phyloP scores from a whole-genome alignment of 1,140 invertebrate genomes.

The Camponotus floridanus region DNA sequence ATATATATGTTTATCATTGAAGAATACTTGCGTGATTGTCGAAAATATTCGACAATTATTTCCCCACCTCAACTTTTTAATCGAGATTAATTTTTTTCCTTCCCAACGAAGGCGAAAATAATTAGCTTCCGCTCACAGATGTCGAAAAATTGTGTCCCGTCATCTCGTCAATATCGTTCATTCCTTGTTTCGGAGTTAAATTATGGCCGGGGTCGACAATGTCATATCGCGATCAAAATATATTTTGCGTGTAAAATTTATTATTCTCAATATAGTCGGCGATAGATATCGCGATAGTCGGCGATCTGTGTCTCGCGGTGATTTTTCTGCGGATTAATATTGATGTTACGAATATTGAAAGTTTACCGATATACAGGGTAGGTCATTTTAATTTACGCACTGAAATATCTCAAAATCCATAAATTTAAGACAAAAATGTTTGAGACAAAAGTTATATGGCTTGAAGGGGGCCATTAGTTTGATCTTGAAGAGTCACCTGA shows the following conservation, averaged over 20 bases:
- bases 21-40: not conserved
- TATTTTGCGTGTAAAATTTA: not conserved
- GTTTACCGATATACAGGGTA: not conserved
- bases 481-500: too few relatives aligned
- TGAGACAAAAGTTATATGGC: too few relatives aligned
- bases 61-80: not conserved
- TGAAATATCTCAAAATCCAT: too few relatives aligned
- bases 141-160: slow-evolving; percentile 51
- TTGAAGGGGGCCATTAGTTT: too few relatives aligned
- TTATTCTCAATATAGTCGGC: not conserved
- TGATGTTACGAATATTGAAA: not conserved
- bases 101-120: slow-evolving; percentile 54
- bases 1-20: not conserved
- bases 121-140: slow-evolving; percentile 68
- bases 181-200: slow-evolving; percentile 61
- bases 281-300: too few relatives aligned
- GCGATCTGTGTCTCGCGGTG: too few relatives aligned
- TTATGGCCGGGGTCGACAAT: slow-evolving; percentile 44
- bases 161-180: slow-evolving; percentile 61
- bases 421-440: too few relatives aligned
- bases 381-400: too few relatives aligned
- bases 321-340: not conserved
- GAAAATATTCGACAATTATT: not conserved
- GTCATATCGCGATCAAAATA: not conserved
- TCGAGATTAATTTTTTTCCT: slow-evolving; percentile 38